phyloP scores from a whole-genome alignment of 2,888 invertebrate species.

The Rhimphoctona megacephalus region DNA sequence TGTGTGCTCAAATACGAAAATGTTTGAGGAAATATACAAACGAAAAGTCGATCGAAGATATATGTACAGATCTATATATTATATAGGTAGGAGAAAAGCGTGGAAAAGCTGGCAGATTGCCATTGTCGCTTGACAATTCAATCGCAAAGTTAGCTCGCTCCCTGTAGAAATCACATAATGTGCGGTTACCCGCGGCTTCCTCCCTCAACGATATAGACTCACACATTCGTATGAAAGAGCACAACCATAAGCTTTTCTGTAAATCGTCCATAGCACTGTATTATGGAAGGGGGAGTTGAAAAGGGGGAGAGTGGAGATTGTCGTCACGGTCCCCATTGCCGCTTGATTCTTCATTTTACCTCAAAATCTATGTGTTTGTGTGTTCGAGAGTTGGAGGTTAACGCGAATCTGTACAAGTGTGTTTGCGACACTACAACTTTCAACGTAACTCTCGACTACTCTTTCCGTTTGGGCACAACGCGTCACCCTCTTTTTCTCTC shows the following conservation, averaged over 20 bases:
- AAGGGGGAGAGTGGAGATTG: slow-evolving; percentile 1
- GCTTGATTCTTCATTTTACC: slow-evolving; percentile 46
- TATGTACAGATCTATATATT: slow-evolving; percentile 19
- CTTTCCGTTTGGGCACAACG: slow-evolving; percentile 48
- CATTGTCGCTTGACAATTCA: slow-evolving; percentile 84
- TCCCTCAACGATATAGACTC: not conserved
- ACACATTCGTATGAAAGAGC: not conserved
- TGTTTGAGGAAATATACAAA: slow-evolving; percentile 32
- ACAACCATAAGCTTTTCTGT: slow-evolving; percentile 44
- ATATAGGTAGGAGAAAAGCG: slow-evolving; percentile 56
- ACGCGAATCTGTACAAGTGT: slow-evolving; percentile 38
- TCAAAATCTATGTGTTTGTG: slow-evolving; percentile 48
- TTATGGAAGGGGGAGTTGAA: not conserved
- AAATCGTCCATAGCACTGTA: slow-evolving; percentile 36
- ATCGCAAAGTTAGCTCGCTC: slow-evolving; percentile 83
- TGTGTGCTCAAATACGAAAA: slow-evolving; percentile 30
- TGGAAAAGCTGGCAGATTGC: slow-evolving; percentile 81
- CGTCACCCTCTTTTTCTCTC: not conserved
- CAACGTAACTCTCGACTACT: slow-evolving; percentile 9
- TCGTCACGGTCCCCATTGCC: slow-evolving; percentile 22
- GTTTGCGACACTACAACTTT: slow-evolving; percentile 18
- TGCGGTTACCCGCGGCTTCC: slow-evolving; percentile 80
- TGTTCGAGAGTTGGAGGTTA: slow-evolving; percentile 34
- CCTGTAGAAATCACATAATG: slow-evolving; percentile 84
- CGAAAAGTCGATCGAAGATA: slow-evolving; percentile 58